Evolutionary conservation across 30 jellyfish, hydroid and myxozoan species (phyloP).

Genomic region (Turritopsis dohrnii): DNA sequence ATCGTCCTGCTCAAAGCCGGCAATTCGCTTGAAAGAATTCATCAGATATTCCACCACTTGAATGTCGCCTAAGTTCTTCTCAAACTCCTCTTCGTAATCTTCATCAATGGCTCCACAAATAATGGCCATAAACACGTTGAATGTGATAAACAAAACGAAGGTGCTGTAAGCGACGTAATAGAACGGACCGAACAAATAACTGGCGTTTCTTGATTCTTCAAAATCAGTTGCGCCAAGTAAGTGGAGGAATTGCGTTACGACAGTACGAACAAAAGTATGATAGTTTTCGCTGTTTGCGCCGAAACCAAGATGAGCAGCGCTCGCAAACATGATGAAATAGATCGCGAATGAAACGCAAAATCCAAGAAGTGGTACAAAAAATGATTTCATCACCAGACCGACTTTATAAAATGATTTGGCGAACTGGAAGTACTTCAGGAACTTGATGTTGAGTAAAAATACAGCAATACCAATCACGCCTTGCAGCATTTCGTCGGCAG

Average conservation of each 20-base stretch:
- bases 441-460: constrained; percentile 51
- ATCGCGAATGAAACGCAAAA: constrained; percentile 37
- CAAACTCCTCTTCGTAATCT: constrained; percentile 20
- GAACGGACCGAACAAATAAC: constrained; percentile 42
- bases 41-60: constrained; percentile 1
- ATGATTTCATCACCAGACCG: constrained; percentile 27
- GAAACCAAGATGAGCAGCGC: constrained; percentile 34
- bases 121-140: constrained; percentile 46
- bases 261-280: constrained; percentile 31
- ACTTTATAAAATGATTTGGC: constrained; percentile 32
- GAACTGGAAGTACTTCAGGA: constrained; percentile 29
- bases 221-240: constrained; percentile 52
- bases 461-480: constrained; percentile 37
- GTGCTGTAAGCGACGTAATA: constrained; percentile 39
- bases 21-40: neutral
- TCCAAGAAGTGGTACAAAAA: constrained; percentile 31
- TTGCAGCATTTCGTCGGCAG: constrained; percentile 49
- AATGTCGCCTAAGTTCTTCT: constrained; percentile 9
- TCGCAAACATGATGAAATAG: constrained; percentile 39
- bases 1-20: neutral
- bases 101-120: constrained; percentile 45
- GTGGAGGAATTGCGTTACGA: constrained; percentile 41
- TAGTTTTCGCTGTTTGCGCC: constrained; percentile 24
- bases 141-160: constrained; percentile 36
- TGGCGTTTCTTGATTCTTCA: constrained; percentile 22